Percentiles rank a stretch among this genome's conserved stretches.
Conservation (phyloP, 2,113 vertebrate species). For the Pollimyrus isidori region DNA sequence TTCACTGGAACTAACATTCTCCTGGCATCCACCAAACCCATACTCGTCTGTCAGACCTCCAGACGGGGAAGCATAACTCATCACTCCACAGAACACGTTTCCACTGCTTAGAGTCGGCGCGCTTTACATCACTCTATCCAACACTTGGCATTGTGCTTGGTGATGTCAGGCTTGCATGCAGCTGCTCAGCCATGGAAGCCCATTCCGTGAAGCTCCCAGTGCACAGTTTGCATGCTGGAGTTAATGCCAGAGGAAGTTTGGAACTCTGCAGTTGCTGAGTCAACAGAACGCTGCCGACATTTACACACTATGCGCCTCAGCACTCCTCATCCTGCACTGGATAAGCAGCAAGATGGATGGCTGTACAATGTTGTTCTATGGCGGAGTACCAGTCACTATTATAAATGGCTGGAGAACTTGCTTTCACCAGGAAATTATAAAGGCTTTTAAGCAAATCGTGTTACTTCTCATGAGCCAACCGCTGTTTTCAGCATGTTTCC, state of each 20-base stretch:
- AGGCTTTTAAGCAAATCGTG: not conserved
- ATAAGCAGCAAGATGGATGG: not conserved
- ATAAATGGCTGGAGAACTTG: not conserved
- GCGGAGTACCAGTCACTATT: not conserved
- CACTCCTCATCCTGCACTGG: not conserved
- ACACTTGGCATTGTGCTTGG: not conserved
- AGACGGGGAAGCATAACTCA: not conserved
- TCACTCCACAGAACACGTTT: not conserved
- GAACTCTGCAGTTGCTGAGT: no score
- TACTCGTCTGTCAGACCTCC: not conserved
- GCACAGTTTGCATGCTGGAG: no score
- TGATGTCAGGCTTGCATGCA: no score
- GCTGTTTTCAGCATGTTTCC: not conserved
- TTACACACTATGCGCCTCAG: no score
- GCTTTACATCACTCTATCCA: not conserved
- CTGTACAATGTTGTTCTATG: not conserved
- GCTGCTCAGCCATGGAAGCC: no score
- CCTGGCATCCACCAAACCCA: not conserved
- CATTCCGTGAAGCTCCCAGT: no score
- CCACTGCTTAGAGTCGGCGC: not conserved
- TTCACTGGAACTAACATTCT: no score
- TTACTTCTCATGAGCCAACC: not conserved
- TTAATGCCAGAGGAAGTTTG: no score
- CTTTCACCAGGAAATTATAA: not conserved
- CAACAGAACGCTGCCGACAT: no score